A percentile compares a stretch with the other conserved stretches of the same genome.
Evolutionary conservation across 2,888 invertebrate species (phyloP).

Genomic region (Thelaira solivaga): DNA sequence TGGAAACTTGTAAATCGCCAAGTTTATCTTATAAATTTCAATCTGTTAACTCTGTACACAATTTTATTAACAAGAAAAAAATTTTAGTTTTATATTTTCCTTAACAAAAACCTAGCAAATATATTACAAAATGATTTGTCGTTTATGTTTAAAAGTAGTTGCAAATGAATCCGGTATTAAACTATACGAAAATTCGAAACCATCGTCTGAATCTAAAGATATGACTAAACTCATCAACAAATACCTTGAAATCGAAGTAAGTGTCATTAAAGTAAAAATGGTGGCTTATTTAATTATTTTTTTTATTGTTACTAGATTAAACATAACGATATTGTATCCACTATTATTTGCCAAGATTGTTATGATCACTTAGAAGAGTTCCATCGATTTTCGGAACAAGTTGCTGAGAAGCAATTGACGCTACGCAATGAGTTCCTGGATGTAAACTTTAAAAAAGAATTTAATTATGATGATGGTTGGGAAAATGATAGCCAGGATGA

Average conservation of each 20-base stretch:
- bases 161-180: constrained; percentile 48
- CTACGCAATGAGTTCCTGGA: constrained; percentile 63
- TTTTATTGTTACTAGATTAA: constrained; percentile 53
- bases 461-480: constrained; percentile 28
- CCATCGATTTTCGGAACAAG: constrained; percentile 60
- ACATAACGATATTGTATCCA: constrained; percentile 62
- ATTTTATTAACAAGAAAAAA: too few relatives aligned
- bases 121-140: constrained; percentile 52
- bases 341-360: constrained; percentile 63
- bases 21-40: too few relatives aligned
- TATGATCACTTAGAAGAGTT: constrained; percentile 64
- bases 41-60: too few relatives aligned
- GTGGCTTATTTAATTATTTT: constrained; percentile 10
- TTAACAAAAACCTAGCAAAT: constrained; percentile 14
- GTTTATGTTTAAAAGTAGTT: constrained; percentile 53
- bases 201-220: constrained; percentile 62
- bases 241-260: constrained; percentile 70
- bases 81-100: too few relatives aligned
- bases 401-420: constrained; percentile 61
- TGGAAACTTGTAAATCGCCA: too few relatives aligned
- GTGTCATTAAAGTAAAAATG: not conserved
- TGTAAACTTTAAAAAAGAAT: constrained; percentile 58
- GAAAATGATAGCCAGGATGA: constrained; percentile 7
- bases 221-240: constrained; percentile 70
- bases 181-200: constrained; percentile 38